Percentiles rank a stretch among this genome's conserved stretches.
Conservation (phyloP, 2,888 invertebrate species). For the Parapristionchus giblindavisi region DNA sequence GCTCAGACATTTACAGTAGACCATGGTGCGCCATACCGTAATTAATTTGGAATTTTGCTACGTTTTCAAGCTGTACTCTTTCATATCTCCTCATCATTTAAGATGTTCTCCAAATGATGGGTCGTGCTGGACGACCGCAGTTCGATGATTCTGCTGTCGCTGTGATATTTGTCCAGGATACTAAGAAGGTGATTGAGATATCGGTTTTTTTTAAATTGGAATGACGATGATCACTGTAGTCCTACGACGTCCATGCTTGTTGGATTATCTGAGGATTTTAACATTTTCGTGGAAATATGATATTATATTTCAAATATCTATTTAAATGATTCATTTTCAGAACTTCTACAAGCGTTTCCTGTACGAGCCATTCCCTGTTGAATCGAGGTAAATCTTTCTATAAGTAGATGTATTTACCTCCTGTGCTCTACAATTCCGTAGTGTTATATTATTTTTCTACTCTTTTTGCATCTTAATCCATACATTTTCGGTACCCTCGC, state of each 20-base stretch:
- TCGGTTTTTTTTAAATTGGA: too few relatives aligned
- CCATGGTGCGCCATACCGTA: neutral
- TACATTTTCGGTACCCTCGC: too few relatives aligned
- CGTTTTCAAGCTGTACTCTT: neutral
- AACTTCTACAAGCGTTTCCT: conserved; percentile 98
- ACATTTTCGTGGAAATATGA: too few relatives aligned
- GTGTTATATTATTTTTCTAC: too few relatives aligned
- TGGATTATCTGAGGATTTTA: too few relatives aligned
- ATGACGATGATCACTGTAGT: too few relatives aligned
- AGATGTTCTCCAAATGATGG: conserved; percentile 99
- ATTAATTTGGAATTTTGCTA: neutral
- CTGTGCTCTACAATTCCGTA: neutral
- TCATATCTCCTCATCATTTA: conserved; percentile 38
- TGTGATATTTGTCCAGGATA: conserved; percentile 82
- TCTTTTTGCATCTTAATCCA: too few relatives aligned
- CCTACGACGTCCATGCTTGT: too few relatives aligned
- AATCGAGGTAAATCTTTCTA: conserved; percentile 77
- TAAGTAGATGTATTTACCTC: neutral
- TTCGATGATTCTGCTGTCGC: conserved; percentile 86
- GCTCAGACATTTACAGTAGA: neutral
- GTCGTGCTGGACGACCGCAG: conserved; percentile 95
- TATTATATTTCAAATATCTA: neutral
- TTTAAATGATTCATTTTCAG: conserved; percentile 78
- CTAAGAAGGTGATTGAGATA: conserved; percentile 40
- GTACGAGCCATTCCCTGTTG: conserved; percentile 98